Base-by-base conservation (phyloP, 2,888 invertebrate genomes). In the Tachystola acroxantha region DNA sequence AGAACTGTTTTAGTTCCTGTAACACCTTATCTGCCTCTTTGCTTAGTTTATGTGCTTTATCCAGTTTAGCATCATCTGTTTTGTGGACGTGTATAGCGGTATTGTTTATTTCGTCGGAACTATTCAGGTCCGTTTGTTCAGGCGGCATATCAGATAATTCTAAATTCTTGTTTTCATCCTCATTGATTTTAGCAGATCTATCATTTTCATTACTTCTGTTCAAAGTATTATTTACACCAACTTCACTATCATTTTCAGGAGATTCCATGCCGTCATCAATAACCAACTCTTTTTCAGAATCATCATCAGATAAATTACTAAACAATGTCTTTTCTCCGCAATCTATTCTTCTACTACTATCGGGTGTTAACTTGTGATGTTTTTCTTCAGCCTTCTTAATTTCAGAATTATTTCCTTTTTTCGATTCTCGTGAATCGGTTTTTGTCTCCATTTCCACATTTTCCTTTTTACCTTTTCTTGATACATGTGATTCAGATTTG, bases 1-100 rank as follows among this genome's bases (percentile, higher is more conserved):
- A 10, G 27, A 43, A 43, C 22, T 30, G 34, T 50, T 69, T 60
- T 10, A 69, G 42, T 34, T 53, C 53, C 41, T 55, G 42, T 34
- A 69, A 49, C 1, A 69, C 61, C 52, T 67, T 64, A 29, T 68
- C 69, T 22, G 69, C 69, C 48, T 67, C 67, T 36, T 48, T 50
- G 35, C 59, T 81, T 25, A 85, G 50, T 53, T 73, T 74, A 42
- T 69, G 56, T 13, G 72, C 81, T 64, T 77, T 77, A 37, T 65
- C 64, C 12, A 80, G 45, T 40, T 77, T 69, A 39, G 49, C 55
- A 28, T 70, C 64, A 26, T 71, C 71, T 35, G 43, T 37, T 12
- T 24, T 13, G n/a, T 1, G 24, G 3, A 5, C 1, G n/a, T 5
- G n/a, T 3, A 14, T n/a, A 1, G 13, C 9, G 5, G 33, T 24